Conservation (phyloP, 1,140 invertebrate genomes). For the Notospermus geniculatus region DNA sequence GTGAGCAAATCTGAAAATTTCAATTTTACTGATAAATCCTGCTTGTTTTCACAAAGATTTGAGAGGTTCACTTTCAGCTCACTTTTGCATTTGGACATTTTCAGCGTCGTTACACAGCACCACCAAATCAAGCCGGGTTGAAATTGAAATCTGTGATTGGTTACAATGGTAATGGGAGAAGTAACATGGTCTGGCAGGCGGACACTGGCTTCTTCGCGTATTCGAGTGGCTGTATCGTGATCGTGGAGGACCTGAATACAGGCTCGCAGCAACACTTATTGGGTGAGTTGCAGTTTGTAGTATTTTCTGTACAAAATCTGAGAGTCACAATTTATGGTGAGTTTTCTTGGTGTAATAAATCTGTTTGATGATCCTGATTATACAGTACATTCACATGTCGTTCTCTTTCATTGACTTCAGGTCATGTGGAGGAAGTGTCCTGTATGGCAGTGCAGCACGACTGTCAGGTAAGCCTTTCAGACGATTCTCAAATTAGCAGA, state of each 20-base stretch:
- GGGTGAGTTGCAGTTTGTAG: constrained; percentile 23
- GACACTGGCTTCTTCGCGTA: constrained; percentile 53
- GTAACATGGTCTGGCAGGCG: constrained; percentile 51
- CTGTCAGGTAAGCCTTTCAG: constrained; percentile 36
- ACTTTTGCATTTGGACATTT: too few relatives aligned
- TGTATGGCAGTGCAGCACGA: constrained; percentile 51
- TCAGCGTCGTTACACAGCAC: constrained; percentile 50
- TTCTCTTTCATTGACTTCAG: too few relatives aligned
- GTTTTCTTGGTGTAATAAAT: too few relatives aligned
- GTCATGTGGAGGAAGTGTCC: constrained; percentile 53
- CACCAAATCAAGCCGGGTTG: constrained; percentile 52
- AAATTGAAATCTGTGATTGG: constrained; percentile 49
- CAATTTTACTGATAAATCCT: too few relatives aligned
- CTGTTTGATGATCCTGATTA: too few relatives aligned
- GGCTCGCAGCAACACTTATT: constrained; percentile 46
- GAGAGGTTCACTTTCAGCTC: too few relatives aligned
- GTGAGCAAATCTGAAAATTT: too few relatives aligned
- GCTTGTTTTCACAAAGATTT: too few relatives aligned
- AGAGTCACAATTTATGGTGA: too few relatives aligned
- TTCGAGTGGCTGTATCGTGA: constrained; percentile 46
- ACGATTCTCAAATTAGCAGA: too few relatives aligned
- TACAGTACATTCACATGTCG: too few relatives aligned
- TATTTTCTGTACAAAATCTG: too few relatives aligned
- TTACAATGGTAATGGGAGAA: constrained; percentile 53
- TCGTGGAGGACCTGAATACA: constrained; percentile 51